phyloP scores from a whole-genome alignment of 2,888 invertebrate species.

The Spodoptera littoralis region DNA sequence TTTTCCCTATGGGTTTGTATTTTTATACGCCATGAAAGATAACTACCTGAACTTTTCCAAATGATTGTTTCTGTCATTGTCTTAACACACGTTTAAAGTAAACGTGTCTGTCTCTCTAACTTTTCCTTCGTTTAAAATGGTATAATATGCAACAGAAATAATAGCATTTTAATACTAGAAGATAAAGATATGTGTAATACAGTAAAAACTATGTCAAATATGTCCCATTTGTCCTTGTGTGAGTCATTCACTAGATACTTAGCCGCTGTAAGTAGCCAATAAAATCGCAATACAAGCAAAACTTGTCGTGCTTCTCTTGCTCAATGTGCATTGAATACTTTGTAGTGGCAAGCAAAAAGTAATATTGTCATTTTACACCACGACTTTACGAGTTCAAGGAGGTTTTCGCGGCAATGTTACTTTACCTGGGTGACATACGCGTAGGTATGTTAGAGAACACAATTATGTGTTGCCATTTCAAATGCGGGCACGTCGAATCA shows the following conservation, averaged over 20 bases:
- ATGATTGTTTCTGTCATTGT: neutral
- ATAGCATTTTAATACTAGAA: constrained; percentile 28
- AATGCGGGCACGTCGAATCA: constrained; percentile 7
- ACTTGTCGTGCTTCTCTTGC: constrained; percentile 38
- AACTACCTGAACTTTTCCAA: too few species aligned
- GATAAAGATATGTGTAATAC: constrained; percentile 36
- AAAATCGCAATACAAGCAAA: constrained; percentile 42
- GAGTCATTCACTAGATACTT: constrained; percentile 43
- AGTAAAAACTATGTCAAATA: constrained; percentile 44
- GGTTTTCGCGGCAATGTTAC: constrained; percentile 20
- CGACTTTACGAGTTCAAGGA: constrained; percentile 27
- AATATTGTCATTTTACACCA: constrained; percentile 29
- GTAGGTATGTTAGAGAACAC: neutral
- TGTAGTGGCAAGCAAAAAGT: constrained; percentile 34
- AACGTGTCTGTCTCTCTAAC: constrained; percentile 1
- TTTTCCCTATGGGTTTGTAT: constrained; percentile 15
- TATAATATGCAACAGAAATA: constrained; percentile 9
- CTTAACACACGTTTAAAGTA: constrained; percentile 9
- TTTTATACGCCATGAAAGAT: neutral
- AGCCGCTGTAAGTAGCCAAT: constrained; percentile 34
- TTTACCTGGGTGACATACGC: constrained; percentile 1
- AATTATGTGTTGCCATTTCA: constrained; percentile 6
- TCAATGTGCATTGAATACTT: constrained; percentile 43
- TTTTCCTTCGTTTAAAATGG: constrained; percentile 23
- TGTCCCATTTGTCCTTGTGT: constrained; percentile 48